Evolutionary conservation across 64 coral and sea anemone species (phyloP).

Genomic region (Orbicella faveolata): DNA sequence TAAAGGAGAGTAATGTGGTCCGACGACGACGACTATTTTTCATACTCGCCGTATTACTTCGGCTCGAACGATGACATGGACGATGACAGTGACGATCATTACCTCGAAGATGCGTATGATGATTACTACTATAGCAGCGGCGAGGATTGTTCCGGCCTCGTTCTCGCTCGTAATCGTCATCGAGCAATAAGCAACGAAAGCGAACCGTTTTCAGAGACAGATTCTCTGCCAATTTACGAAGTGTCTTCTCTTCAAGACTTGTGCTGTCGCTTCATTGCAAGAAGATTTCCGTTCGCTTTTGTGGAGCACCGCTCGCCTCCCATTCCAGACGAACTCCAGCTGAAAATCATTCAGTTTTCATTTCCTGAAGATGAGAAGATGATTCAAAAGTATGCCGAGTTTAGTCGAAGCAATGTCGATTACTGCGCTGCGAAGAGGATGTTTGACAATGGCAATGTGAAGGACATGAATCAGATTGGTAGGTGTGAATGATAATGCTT

Average conservation of each 20-base stretch:
- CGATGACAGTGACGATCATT: slow-evolving; percentile 54
- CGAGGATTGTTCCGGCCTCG: not conserved
- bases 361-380: slow-evolving; percentile 80
- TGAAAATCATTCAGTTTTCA: slow-evolving; percentile 82
- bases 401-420: slow-evolving; percentile 49
- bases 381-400: slow-evolving; percentile 79
- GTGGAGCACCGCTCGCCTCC: slow-evolving; percentile 86
- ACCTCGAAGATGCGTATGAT: slow-evolving; percentile 25
- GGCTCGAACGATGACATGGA: slow-evolving; percentile 9
- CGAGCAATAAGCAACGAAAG: not conserved
- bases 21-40: slow-evolving; percentile 67
- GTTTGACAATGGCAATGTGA: slow-evolving; percentile 52
- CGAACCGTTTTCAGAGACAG: not conserved
- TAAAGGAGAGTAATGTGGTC: slow-evolving; percentile 52
- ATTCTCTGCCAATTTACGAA: not conserved
- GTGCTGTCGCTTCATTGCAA: slow-evolving; percentile 70
- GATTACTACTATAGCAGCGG: slow-evolving; percentile 26
- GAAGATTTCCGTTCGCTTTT: slow-evolving; percentile 90
- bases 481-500: slow-evolving; percentile 15
- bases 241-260: slow-evolving; percentile 60
- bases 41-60: slow-evolving; percentile 31
- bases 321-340: slow-evolving; percentile 84
- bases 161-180: not conserved
- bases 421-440: slow-evolving; percentile 35
- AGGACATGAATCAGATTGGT: slow-evolving; percentile 90